phyloP scores from a whole-genome alignment of 2,797 vertebrate species.

The Pseudotriccus pelzelni region DNA sequence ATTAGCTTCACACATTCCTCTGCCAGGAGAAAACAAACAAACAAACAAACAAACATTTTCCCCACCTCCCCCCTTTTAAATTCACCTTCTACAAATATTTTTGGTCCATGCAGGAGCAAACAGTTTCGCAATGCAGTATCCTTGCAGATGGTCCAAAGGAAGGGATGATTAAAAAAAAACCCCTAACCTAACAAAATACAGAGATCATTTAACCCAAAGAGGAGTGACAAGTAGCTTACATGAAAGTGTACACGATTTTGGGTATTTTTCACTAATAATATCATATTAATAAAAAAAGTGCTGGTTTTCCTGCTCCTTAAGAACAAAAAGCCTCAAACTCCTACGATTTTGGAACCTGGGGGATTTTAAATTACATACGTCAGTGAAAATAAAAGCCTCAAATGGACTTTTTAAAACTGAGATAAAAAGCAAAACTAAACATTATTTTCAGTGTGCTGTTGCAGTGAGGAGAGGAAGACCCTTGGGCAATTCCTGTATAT shows the following conservation, averaged over 20 bases:
- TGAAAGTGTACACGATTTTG: background rate
- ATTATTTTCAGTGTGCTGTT: background rate
- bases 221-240: background rate
- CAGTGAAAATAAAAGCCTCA: background rate
- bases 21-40: background rate
- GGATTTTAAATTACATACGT: background rate
- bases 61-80: background rate
- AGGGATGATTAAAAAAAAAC: rapidly evolving
- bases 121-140: background rate
- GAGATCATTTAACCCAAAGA: background rate
- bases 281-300: background rate
- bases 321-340: background rate
- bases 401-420: background rate
- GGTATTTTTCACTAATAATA: background rate
- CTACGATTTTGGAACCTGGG: background rate
- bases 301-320: background rate
- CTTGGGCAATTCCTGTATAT: background rate
- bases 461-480: background rate
- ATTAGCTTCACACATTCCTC: background rate
- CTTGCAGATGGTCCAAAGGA: background rate
- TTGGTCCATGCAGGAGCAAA: background rate
- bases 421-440: background rate
- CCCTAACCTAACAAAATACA: background rate
- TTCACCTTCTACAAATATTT: background rate
- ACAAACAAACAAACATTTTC: background rate